phyloP scores from a whole-genome alignment of 1,140 invertebrate species.

The Cyphomyrmex costatus region DNA sequence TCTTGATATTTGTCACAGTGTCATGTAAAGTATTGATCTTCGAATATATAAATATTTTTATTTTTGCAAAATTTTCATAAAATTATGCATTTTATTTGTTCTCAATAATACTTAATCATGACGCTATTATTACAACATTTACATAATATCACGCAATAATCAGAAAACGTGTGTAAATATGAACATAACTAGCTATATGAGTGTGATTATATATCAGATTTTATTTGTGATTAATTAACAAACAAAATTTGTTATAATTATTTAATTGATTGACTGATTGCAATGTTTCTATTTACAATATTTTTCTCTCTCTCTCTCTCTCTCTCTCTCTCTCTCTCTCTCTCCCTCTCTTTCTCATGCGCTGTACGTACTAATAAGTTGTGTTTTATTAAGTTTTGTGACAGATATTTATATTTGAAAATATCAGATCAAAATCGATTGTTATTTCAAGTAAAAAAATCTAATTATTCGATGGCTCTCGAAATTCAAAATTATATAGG shows the following conservation, averaged over 20 bases:
- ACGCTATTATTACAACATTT: background rate
- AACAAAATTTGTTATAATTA: background rate
- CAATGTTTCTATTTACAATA: background rate
- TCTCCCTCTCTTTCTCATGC: too few species aligned
- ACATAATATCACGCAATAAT: slow-evolving; percentile 30
- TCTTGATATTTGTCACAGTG: background rate
- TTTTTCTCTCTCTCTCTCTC: too few species aligned
- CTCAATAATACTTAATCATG: background rate
- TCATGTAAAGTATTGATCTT: slow-evolving; percentile 6
- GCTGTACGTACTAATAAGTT: background rate
- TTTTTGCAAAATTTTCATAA: slow-evolving; percentile 9
- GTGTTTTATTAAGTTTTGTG: background rate
- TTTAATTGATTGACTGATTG: background rate
- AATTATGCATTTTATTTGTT: slow-evolving; percentile 1
- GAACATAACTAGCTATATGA: background rate
- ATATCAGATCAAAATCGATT: background rate
- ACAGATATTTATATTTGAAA: background rate
- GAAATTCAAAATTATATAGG: too few species aligned
- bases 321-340: too few species aligned
- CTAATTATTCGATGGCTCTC: too few species aligned
- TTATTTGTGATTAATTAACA: slow-evolving; percentile 6
- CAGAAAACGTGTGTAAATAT: background rate
- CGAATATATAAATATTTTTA: background rate
- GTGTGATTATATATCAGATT: background rate
- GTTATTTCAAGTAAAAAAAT: background rate